phyloP scores from a whole-genome alignment of 2,888 invertebrate genomes.

The Cephus pulcher region DNA sequence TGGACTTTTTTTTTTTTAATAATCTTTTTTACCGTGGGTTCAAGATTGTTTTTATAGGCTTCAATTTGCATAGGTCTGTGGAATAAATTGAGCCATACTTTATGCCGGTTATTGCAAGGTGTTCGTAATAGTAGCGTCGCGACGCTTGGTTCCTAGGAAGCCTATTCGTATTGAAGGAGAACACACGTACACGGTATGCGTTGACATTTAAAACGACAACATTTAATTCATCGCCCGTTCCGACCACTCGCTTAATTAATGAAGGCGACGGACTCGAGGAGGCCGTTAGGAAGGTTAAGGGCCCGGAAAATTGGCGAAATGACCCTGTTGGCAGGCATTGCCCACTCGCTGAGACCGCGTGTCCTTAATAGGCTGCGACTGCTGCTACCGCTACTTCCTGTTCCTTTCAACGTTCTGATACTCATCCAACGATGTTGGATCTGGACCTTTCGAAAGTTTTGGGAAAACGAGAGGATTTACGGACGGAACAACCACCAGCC shows the following conservation, averaged over 20 bases:
- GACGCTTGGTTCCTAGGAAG: neutral
- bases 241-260: conserved; percentile 21
- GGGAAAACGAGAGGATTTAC: neutral
- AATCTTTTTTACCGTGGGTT: neutral
- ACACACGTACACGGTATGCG: neutral
- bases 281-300: conserved; percentile 20
- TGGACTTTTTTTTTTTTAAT: neutral
- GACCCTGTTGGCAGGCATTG: conserved; percentile 10
- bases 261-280: conserved; percentile 13
- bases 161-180: conserved; percentile 10
- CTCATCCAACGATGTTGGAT: neutral
- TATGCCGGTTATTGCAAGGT: neutral
- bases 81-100: neutral
- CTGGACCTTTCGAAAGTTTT: conserved; percentile 3
- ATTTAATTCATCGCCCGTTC: conserved; percentile 16
- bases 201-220: conserved; percentile 19
- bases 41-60: neutral
- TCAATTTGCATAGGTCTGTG: neutral
- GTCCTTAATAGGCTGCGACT: conserved; percentile 14
- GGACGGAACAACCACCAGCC: neutral
- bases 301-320: conserved; percentile 12
- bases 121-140: neutral
- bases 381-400: neutral
- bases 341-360: conserved; percentile 16
- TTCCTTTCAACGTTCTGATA: neutral